Percentiles rank a stretch among this genome's conserved stretches.
These are phyloP conservation scores for Drosophila bifasciata DNA, from an alignment of 1,140 invertebrate species.

Conservation along the genomic window DNA sequence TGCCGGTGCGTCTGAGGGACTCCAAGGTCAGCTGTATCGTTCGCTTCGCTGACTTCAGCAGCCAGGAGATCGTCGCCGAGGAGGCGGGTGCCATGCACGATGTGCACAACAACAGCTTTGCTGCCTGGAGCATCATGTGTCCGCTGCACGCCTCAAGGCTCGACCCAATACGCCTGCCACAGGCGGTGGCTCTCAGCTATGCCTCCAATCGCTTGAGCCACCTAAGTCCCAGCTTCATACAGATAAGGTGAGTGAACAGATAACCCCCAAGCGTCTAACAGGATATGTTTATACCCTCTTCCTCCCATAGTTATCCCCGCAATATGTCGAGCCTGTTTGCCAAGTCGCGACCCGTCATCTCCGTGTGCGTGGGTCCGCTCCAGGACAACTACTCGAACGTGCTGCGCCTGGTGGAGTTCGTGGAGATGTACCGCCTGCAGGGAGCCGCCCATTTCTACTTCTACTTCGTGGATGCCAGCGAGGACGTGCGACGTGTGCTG, in stretches of 20 bases:
- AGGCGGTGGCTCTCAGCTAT: conserved; percentile 70
- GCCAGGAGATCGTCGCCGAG: conserved; percentile 60
- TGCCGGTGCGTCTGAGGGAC: conserved; percentile 62
- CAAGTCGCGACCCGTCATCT: conserved; percentile 78
- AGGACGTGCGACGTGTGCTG: conserved; percentile 85
- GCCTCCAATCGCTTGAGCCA: conserved; percentile 67
- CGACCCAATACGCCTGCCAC: conserved; percentile 53
- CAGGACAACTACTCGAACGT: conserved; percentile 87
- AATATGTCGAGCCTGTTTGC: conserved; percentile 66
- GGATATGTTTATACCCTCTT: too few species aligned
- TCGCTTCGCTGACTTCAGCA: conserved; percentile 62
- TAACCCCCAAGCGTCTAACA: not conserved
- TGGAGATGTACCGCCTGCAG: conserved; percentile 88
- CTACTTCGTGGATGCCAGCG: conserved; percentile 87
- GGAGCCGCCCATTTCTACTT: conserved; percentile 88
- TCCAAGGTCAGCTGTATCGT: conserved; percentile 67
- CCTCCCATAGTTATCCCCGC: conserved; percentile 62
- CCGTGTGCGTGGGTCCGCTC: conserved; percentile 88
- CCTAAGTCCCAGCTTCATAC: conserved; percentile 69
- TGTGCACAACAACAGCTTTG: conserved; percentile 72
- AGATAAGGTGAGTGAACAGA: conserved; percentile 60
- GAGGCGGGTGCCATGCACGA: conserved; percentile 71
- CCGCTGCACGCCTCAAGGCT: conserved; percentile 54
- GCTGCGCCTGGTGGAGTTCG: conserved; percentile 87
- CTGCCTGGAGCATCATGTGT: conserved; percentile 77